phyloP scores from a whole-genome alignment of 2,888 invertebrate genomes.

The Cephus rjabovi region DNA sequence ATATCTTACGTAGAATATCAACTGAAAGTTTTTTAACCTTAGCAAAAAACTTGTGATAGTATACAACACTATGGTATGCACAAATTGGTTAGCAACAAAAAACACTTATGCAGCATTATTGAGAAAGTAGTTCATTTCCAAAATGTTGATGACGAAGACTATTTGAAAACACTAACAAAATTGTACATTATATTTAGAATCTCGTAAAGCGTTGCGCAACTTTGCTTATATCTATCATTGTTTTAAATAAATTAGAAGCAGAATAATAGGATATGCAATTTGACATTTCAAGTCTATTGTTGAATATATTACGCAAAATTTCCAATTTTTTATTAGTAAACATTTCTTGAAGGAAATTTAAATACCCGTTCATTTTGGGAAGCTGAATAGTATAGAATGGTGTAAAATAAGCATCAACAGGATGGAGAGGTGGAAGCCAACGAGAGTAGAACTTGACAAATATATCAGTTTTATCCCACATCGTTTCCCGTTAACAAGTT shows the following conservation, averaged over 20 bases:
- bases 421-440: conserved; percentile 26
- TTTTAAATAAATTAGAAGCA: background rate
- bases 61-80: background rate
- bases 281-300: background rate
- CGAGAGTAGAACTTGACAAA: conserved; percentile 34
- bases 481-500: conserved; percentile 29
- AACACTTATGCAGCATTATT: background rate
- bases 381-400: background rate
- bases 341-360: background rate
- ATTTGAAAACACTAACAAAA: background rate
- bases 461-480: conserved; percentile 44
- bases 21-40: background rate
- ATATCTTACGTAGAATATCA: background rate
- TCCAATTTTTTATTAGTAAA: background rate
- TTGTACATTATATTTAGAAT: background rate
- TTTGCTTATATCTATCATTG: conserved; percentile 39
- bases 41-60: background rate
- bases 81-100: background rate
- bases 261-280: background rate
- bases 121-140: background rate
- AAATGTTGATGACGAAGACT: background rate
- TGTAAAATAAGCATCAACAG: conserved; percentile 25
- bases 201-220: conserved; percentile 42
- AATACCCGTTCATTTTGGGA: background rate
- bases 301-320: background rate